These are phyloP conservation scores for Agrochola macilenta DNA, from an alignment of 2,888 invertebrate species.

Conservation along the genomic window DNA sequence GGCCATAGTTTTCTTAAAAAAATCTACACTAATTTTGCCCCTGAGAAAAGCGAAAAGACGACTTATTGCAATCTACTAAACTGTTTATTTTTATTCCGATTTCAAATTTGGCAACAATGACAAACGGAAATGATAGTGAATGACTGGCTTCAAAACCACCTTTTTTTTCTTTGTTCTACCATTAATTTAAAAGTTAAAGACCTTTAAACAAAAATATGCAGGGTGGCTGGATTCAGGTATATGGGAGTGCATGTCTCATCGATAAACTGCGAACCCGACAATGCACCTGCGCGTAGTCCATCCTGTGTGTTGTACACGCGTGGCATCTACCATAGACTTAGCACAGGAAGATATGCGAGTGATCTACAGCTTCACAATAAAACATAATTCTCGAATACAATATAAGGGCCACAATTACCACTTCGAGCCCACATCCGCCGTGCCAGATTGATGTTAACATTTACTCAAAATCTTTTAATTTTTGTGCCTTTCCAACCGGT, in stretches of 20 bases:
- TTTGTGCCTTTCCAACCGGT: conserved; percentile 78
- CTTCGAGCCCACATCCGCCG: conserved; percentile 56
- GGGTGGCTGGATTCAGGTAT: no score
- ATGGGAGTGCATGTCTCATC: not conserved
- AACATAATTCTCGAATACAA: conserved; percentile 7
- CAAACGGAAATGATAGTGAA: no score
- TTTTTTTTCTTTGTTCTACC: no score
- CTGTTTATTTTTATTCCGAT: no score
- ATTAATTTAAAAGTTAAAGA: no score
- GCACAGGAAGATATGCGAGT: conserved; percentile 22
- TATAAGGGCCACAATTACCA: conserved; percentile 50
- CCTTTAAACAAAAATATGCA: no score
- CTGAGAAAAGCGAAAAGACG: no score
- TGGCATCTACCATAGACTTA: conserved; percentile 18
- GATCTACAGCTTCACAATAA: conserved; percentile 11
- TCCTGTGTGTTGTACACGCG: conserved; percentile 30
- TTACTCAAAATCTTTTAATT: conserved; percentile 74
- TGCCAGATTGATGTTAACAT: conserved; percentile 71
- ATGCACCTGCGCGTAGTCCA: conserved; percentile 34
- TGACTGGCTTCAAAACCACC: no score
- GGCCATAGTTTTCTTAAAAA: no score
- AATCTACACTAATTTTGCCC: no score
- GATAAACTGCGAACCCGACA: conserved; percentile 26
- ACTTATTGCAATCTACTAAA: no score
- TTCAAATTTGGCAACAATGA: no score